Base-by-base conservation (phyloP, 2,113 vertebrate species). In the Caracal caracal region DNA sequence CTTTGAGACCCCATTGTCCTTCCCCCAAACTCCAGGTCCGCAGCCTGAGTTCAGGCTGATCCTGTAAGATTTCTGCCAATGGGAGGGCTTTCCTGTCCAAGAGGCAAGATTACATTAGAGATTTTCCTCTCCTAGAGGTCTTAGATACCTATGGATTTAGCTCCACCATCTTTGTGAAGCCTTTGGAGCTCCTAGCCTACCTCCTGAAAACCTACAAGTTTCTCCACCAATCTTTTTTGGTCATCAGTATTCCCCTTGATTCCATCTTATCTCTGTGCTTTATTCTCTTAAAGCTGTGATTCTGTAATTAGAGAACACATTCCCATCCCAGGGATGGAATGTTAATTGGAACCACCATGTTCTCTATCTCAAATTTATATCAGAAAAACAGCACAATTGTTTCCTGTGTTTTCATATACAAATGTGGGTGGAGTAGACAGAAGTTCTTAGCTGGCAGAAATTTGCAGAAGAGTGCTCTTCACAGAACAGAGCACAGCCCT, bases 301-400 rank as follows among this genome's bases (percentile, higher is more conserved):
- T 75, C 12, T 80, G 56, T 88, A 43, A 51, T 28, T 81, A 88
- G 53, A 85, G 22, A 89, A 88, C 22, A 10, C 35, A 71, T 9
- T 85, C n/a, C 6, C 33, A 6, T 65, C 30, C 47, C 66, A n/a
- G 20, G 53, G n/a, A 63, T 33, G 28, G 30, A 33, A 76, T 5
- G 47, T 15, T 63, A 78, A 82, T 43, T 87, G 82, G 49, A 94
- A 86, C 94, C 96, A 78, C 4, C 8, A 20, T 28, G 37, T 65
- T 93, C 11, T 63, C 26, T 40, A 49, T 63, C 76, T 87, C 53
- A 90, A 65, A 75, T 96, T 87, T 75, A 20, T 84, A 75, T 87
- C 66, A 84, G 59, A 40, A 82, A 85, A 79, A 75, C 19, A 17
- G 43, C 20, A 35, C 53, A 83, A 88, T 37, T 93, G 35, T 35